Percentiles rank a stretch among this genome's conserved stretches.
Evolutionary conservation across 2,113 vertebrate species (phyloP).

Genomic region (Fregata magnificens): DNA sequence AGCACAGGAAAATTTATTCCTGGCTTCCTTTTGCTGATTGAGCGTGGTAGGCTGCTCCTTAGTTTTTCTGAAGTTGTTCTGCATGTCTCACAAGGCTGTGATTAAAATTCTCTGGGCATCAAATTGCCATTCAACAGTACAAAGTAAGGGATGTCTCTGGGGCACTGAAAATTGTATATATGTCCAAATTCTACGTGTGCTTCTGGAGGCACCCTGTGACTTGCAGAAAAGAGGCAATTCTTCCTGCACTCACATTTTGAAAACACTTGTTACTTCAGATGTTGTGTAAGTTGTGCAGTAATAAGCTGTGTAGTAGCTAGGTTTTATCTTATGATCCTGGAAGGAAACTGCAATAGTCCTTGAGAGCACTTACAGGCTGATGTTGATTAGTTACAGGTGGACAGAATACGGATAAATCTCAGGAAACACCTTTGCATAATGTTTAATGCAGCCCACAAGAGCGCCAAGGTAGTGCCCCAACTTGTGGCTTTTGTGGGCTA

Average conservation of each 20-base stretch:
- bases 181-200: neutral
- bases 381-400: neutral
- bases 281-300: neutral
- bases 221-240: neutral
- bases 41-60: neutral
- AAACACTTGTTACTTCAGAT: neutral
- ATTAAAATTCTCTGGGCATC: neutral
- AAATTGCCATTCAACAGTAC: accelerated
- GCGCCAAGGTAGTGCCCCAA: accelerated
- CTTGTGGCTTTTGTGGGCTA: neutral
- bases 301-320: neutral
- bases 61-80: neutral
- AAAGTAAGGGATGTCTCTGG: neutral
- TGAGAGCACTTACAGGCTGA: neutral
- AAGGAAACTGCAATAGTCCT: neutral
- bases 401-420: neutral
- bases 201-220: neutral
- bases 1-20: neutral
- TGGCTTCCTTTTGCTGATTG: neutral
- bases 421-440: neutral
- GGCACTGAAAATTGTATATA: accelerated
- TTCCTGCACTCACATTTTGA: neutral
- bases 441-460: neutral
- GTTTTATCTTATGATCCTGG: neutral
- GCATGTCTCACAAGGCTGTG: neutral